Evolutionary conservation across 2,888 invertebrate species (phyloP), one percentile per base, ranked within the genome.

Genomic region (Diplolepis rosae): DNA sequence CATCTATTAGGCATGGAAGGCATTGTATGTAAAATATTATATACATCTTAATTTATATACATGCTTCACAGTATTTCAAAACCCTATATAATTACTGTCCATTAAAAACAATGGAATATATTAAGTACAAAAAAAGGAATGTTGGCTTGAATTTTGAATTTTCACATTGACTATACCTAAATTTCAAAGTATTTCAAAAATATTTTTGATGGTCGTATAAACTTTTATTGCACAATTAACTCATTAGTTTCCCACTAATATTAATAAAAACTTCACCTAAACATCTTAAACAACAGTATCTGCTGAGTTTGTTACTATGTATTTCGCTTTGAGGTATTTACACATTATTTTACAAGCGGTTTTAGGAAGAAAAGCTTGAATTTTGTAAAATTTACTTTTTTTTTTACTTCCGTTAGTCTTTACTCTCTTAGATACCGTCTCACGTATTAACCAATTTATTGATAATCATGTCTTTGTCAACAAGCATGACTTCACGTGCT

Each of bases 121-220:
- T 39, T 61, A 61, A 61, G 61, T 61, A 61, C 61, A 61, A 52
- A 48, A 50, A n/a, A 52, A 30, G 30, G 15, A 52, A 30, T 52
- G 28, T 52, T 52, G 28, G 28, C 52, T 52, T 50, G 50, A 50
- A 27, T 52, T 28, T 51, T 13, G 51, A 22, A 35, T 56, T 32
- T 35, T 48, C 4, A 48, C 45, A 48, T 22, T 9, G 18, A 45
- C n/a, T n/a, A n/a, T n/a, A n/a, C n/a, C n/a, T n/a, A n/a, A n/a
- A n/a, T n/a, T n/a, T n/a, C n/a, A 4, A 48, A 48, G 5, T 11
- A 22, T 48, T 18, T n/a, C n/a, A n/a, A 48, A 7, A 48, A 22
- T 32, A 32, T 32, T 32, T 32, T 3, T 52, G 30, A 52, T n/a
- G 7, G n/a, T n/a, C 3, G 2, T 30, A 52, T 30, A 50, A 50